Percentiles rank a stretch among this genome's conserved stretches.
phyloP scores from a whole-genome alignment of 2,797 vertebrate genomes.

The Atherinosoma microstoma region DNA sequence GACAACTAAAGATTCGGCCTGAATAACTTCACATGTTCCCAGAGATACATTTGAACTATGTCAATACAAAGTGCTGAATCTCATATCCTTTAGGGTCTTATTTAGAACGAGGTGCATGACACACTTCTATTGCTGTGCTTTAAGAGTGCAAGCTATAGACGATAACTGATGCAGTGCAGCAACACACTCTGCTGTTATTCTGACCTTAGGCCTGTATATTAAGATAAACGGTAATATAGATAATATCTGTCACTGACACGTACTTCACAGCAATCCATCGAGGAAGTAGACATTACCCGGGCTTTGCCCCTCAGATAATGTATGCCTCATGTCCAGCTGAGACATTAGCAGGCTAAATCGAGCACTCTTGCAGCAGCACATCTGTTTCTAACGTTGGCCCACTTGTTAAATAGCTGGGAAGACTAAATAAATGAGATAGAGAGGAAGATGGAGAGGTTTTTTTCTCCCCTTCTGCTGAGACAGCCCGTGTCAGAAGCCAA shows the following conservation, averaged over 20 bases:
- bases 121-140: neutral
- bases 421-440: constrained; percentile 43
- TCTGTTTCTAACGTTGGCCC: constrained; percentile 50
- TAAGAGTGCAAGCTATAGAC: constrained; percentile 20
- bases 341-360: constrained; percentile 55
- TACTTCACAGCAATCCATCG: constrained; percentile 43
- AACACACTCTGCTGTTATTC: constrained; percentile 14
- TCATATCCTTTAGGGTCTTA: neutral
- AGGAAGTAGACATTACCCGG: constrained; percentile 31
- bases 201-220: constrained; percentile 21
- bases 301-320: constrained; percentile 56
- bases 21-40: neutral
- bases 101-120: neutral
- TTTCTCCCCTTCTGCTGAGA: constrained; percentile 4
- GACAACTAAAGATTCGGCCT: neutral
- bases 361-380: constrained; percentile 32
- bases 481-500: constrained; percentile 7
- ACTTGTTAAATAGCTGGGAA: constrained; percentile 55
- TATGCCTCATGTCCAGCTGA: constrained; percentile 39
- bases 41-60: constrained; percentile 9
- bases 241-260: constrained; percentile 38
- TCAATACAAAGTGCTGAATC: neutral
- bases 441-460: constrained; percentile 17
- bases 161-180: constrained; percentile 21
- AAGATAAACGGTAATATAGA: constrained; percentile 61